Percentiles rank a stretch among this genome's conserved stretches.
These are phyloP conservation scores for Tridacna gigas DNA, from an alignment of 2,888 invertebrate species.

Conservation along the genomic window DNA sequence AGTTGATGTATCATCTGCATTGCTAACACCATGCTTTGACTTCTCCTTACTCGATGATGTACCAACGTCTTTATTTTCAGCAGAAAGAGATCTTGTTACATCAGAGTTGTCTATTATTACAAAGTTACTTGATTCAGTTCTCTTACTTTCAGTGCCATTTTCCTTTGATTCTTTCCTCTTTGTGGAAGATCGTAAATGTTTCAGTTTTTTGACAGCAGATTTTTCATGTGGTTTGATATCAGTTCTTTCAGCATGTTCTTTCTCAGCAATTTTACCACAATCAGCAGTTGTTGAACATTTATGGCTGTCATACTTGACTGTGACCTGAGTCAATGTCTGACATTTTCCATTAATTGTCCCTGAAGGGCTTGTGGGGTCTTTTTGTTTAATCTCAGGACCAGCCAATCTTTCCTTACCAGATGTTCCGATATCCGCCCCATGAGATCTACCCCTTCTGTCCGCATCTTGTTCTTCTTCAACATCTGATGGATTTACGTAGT, in stretches of 20 bases:
- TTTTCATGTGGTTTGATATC: background rate
- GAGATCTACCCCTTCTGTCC: background rate
- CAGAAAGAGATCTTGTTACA: too few relatives aligned
- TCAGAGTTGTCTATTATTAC: too few relatives aligned
- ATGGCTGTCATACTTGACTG: background rate
- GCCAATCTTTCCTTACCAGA: background rate
- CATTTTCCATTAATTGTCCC: background rate
- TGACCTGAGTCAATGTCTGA: background rate
- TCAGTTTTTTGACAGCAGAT: conserved; percentile 4
- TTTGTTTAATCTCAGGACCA: background rate
- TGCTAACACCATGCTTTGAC: too few relatives aligned
- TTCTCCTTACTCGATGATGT: too few relatives aligned
- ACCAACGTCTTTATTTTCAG: too few relatives aligned
- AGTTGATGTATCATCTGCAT: too few relatives aligned
- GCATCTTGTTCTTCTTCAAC: conserved; percentile 25
- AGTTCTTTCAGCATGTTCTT: background rate
- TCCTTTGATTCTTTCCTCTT: too few relatives aligned
- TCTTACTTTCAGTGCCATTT: too few relatives aligned
- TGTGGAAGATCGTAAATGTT: background rate
- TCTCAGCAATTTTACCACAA: background rate
- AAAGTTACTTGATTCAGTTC: too few relatives aligned
- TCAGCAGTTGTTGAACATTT: conserved; percentile 9
- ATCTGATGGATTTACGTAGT: conserved; percentile 59
- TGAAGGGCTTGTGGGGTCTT: background rate
- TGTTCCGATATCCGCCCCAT: background rate